Conservation (phyloP, 2,113 vertebrate species). For the Bubo blakistoni region DNA sequence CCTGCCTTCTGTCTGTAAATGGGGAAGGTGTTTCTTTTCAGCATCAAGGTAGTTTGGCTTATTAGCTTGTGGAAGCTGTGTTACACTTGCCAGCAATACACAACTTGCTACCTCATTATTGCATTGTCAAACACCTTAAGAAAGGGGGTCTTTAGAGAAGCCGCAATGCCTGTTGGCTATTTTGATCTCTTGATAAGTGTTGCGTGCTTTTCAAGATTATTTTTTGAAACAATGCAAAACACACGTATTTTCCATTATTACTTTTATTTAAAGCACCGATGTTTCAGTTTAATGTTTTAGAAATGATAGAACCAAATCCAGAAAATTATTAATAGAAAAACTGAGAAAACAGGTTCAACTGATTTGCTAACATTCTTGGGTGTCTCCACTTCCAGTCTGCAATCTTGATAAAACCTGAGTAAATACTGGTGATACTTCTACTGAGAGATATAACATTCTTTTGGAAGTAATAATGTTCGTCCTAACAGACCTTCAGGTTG, state of each 20-base stretch:
- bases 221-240: background rate
- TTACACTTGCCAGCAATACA: background rate
- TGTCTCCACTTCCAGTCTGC: background rate
- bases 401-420: background rate
- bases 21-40: background rate
- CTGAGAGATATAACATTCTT: background rate
- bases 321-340: background rate
- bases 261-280: background rate
- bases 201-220: background rate
- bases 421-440: background rate
- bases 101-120: background rate
- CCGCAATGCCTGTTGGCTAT: background rate
- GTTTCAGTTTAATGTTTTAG: background rate
- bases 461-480: background rate
- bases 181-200: background rate
- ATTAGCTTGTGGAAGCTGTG: background rate
- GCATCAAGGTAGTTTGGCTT: background rate
- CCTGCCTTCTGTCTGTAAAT: background rate
- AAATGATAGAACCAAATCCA: background rate
- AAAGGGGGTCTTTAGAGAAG: background rate
- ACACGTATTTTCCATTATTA: background rate
- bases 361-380: background rate
- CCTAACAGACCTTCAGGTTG: background rate
- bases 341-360: background rate
- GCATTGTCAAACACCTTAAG: background rate